Evolutionary conservation across 2,888 invertebrate genomes (phyloP).

Genomic region (Drosophila monieri): DNA sequence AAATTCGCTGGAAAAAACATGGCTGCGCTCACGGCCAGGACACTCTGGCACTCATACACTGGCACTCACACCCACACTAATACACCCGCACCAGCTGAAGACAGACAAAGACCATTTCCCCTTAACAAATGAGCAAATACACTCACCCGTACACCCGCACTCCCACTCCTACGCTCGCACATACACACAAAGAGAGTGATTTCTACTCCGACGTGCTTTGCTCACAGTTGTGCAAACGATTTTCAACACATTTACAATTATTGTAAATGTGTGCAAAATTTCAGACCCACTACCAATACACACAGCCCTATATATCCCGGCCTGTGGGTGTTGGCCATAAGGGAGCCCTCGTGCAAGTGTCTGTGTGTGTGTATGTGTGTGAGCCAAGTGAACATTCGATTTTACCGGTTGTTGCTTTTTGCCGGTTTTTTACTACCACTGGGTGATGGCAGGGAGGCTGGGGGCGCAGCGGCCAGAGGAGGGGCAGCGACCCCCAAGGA

Average conservation of each 20-base stretch:
- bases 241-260: conserved; percentile 81
- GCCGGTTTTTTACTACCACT: conserved; percentile 67
- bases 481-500: conserved; percentile 4
- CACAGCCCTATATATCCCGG: conserved; percentile 14
- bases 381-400: conserved; percentile 77
- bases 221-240: conserved; percentile 80
- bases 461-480: not conserved
- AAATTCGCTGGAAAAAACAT: conserved; percentile 62
- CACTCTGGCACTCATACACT: conserved; percentile 19
- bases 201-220: conserved; percentile 49
- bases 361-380: conserved; percentile 39
- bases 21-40: conserved; percentile 70
- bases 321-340: conserved; percentile 33
- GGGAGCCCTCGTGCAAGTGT: conserved; percentile 25
- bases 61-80: conserved; percentile 21
- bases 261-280: conserved; percentile 81
- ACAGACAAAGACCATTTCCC: conserved; percentile 78
- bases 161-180: conserved; percentile 14
- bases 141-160: conserved; percentile 26
- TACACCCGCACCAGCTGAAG: conserved; percentile 40
- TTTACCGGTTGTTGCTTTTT: conserved; percentile 80
- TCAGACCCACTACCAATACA: conserved; percentile 50
- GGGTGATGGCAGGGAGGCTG: conserved; percentile 1
- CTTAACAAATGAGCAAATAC: conserved; percentile 75
- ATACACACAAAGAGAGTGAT: conserved; percentile 37